These are phyloP conservation scores for Nasonovia ribisnigri DNA, from an alignment of 2,888 invertebrate genomes.

Conservation along the genomic window DNA sequence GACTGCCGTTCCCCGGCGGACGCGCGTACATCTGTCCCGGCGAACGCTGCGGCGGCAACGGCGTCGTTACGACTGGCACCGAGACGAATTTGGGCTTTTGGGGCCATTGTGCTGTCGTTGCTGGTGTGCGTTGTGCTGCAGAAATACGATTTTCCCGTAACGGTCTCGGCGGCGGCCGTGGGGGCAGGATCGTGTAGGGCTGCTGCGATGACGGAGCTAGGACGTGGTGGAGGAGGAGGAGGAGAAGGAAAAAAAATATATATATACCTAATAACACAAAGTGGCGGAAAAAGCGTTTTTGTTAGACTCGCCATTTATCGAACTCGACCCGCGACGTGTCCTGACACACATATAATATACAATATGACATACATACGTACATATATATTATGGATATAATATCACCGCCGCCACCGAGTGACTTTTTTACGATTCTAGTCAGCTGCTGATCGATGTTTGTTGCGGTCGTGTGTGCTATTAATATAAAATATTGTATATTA, in stretches of 20 bases:
- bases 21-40: slow-evolving; percentile 61
- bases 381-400: not conserved
- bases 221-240: not conserved
- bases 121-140: not conserved
- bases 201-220: not conserved
- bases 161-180: slow-evolving; percentile 33
- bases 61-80: slow-evolving; percentile 52
- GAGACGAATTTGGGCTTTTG: slow-evolving; percentile 61
- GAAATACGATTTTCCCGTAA: slow-evolving; percentile 61
- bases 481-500: not conserved
- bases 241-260: not conserved
- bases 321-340: not conserved
- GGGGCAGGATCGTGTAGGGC: not conserved
- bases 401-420: slow-evolving; percentile 2
- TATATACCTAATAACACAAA: slow-evolving; percentile 23
- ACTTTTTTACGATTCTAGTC: slow-evolving; percentile 49
- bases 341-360: not conserved
- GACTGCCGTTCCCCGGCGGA: not conserved
- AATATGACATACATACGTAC: not conserved
- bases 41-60: slow-evolving; percentile 16
- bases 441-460: slow-evolving; percentile 51
- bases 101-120: slow-evolving; percentile 36
- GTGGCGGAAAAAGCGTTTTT: slow-evolving; percentile 65
- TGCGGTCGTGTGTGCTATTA: not conserved
- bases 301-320: slow-evolving; percentile 63